Conservation (phyloP, 2,888 invertebrate species). For the Andrena minutula region DNA sequence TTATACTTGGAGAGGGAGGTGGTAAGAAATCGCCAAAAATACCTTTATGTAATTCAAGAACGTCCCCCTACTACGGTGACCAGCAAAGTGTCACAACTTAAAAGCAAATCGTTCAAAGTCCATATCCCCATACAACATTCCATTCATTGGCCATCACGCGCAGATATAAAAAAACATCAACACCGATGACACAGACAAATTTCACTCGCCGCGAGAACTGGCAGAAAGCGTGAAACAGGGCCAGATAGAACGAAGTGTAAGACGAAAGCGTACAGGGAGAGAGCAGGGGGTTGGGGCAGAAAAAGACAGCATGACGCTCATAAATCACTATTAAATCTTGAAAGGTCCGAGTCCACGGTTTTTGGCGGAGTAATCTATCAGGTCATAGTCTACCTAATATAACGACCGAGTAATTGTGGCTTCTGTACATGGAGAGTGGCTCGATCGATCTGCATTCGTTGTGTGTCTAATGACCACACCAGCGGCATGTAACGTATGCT, state of each 20-base stretch:
- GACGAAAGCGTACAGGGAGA: neutral
- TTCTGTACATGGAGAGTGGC: slow-evolving; percentile 65
- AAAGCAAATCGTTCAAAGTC: no score
- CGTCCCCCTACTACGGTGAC: no score
- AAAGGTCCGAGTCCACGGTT: slow-evolving; percentile 75
- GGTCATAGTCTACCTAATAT: slow-evolving; percentile 73
- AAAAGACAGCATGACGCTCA: slow-evolving; percentile 47
- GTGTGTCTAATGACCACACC: slow-evolving; percentile 69
- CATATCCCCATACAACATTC: no score
- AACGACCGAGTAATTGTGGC: slow-evolving; percentile 74
- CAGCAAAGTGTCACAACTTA: no score
- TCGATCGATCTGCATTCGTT: slow-evolving; percentile 76
- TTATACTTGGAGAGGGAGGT: no score
- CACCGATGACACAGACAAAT: neutral
- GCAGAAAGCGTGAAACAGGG: neutral
- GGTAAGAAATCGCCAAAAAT: no score
- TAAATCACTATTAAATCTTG: slow-evolving; percentile 83
- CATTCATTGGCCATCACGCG: no score
- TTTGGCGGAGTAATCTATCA: slow-evolving; percentile 80
- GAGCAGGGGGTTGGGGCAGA: neutral
- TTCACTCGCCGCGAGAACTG: neutral
- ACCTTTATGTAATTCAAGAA: no score
- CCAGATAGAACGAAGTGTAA: neutral
- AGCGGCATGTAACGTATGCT: slow-evolving; percentile 58
- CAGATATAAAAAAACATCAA: neutral